A percentile compares a stretch with the other conserved stretches of the same genome.
phyloP scores from a whole-genome alignment of 2,888 invertebrate genomes.

The Pseudococcus jackbeardsleyi region DNA sequence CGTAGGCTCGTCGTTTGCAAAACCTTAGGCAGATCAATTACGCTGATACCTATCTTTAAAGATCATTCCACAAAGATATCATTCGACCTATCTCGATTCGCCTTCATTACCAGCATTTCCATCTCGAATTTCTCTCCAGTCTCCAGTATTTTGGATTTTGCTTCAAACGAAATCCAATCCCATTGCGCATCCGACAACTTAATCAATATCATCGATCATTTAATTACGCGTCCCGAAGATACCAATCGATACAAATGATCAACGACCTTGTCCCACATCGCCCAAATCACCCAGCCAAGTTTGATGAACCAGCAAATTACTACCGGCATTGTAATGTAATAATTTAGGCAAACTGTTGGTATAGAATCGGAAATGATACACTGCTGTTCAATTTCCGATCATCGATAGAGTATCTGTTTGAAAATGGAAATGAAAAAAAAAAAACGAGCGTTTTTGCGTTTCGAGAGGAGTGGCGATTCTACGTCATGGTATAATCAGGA shows the following conservation, averaged over 20 bases:
- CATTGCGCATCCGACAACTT: not conserved
- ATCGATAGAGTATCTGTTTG: conserved; percentile 34
- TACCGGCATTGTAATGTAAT: conserved; percentile 38
- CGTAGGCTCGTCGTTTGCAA: not conserved
- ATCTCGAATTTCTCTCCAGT: not conserved
- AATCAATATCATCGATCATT: conserved; percentile 26
- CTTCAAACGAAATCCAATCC: not conserved
- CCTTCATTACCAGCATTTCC: not conserved
- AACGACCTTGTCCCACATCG: conserved; percentile 27
- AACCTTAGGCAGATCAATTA: not conserved
- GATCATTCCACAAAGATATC: not conserved
- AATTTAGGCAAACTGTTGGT: not conserved
- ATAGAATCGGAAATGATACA: conserved; percentile 1
- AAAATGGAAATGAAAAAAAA: not conserved
- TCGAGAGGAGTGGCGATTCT: conserved; percentile 50
- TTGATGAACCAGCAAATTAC: conserved; percentile 42
- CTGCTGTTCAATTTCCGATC: conserved; percentile 26
- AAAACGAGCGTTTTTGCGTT: conserved; percentile 41
- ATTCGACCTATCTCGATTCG: not conserved
- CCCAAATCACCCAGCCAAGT: not conserved
- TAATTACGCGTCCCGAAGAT: conserved; percentile 6
- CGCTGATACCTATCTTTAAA: not conserved
- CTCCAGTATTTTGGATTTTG: not conserved
- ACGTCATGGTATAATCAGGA: conserved; percentile 39
- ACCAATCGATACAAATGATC: conserved; percentile 26